phyloP scores from a whole-genome alignment of 2,797 vertebrate species.

The Urosaurus nigricauda region DNA sequence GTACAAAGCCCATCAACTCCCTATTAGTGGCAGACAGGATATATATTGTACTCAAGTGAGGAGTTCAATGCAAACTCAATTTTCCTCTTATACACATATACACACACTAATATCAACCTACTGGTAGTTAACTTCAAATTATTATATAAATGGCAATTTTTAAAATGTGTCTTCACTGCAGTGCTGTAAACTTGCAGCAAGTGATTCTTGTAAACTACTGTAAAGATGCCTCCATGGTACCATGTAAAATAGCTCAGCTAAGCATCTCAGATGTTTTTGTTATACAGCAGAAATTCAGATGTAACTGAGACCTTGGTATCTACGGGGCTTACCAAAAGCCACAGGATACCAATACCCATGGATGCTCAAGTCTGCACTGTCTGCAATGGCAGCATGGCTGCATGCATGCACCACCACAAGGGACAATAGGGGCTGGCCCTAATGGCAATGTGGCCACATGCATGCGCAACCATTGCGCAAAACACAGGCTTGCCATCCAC shows the following conservation, averaged over 20 bases:
- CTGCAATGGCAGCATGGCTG: too few relatives aligned
- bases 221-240: fast-evolving
- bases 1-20: neutral
- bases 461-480: too few relatives aligned
- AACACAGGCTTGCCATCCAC: too few relatives aligned
- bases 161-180: constrained; percentile 16
- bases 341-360: too few relatives aligned
- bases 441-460: too few relatives aligned
- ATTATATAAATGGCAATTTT: constrained; percentile 33
- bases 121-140: neutral
- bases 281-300: constrained; percentile 12
- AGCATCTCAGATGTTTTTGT: constrained; percentile 8
- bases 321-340: too few relatives aligned
- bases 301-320: neutral
- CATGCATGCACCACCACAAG: too few relatives aligned
- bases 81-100: too few relatives aligned
- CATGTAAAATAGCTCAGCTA: neutral
- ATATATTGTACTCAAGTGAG: too few relatives aligned
- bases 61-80: too few relatives aligned
- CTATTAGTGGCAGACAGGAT: neutral
- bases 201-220: neutral
- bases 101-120: neutral
- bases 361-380: too few relatives aligned
- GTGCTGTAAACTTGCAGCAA: neutral
- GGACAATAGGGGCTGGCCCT: too few relatives aligned